Evolutionary conservation across 2,113 vertebrate species (phyloP).

Genomic region (Caranx ignobilis): DNA sequence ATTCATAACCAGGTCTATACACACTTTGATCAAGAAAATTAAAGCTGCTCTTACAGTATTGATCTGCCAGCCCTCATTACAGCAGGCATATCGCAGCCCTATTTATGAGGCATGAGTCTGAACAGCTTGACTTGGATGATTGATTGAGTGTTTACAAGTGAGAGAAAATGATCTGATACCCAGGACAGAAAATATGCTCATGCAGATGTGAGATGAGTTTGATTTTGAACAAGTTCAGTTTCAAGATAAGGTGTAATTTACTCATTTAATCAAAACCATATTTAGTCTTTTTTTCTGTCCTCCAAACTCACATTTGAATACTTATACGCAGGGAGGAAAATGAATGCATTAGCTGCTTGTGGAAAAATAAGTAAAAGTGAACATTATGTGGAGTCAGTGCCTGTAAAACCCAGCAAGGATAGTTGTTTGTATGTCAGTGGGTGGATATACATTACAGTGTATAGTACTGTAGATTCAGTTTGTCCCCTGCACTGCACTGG

Average conservation of each 20-base stretch:
- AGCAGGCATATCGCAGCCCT: background rate
- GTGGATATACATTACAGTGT: background rate
- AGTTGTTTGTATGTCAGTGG: background rate
- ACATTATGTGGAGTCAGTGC: no score
- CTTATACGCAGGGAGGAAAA: background rate
- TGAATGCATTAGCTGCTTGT: no score
- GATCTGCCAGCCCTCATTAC: background rate
- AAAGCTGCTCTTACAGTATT: slow-evolving; percentile 18
- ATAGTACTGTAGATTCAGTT: no score
- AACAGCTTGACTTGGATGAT: background rate
- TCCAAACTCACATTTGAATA: background rate
- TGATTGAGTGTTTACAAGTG: background rate
- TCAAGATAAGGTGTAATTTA: background rate
- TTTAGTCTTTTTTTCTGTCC: background rate
- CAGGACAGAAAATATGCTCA: background rate
- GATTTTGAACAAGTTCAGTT: background rate
- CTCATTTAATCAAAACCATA: background rate
- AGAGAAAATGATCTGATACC: background rate
- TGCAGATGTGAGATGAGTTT: background rate
- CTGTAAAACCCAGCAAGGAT: background rate
- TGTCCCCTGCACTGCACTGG: background rate
- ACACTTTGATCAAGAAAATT: slow-evolving; percentile 29
- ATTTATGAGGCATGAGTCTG: background rate
- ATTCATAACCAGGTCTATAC: slow-evolving; percentile 1
- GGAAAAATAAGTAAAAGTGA: background rate